Evolutionary conservation across 1,140 invertebrate species (phyloP), one percentile per base, ranked within the genome.

Genomic region (Onthophagus taurus): DNA sequence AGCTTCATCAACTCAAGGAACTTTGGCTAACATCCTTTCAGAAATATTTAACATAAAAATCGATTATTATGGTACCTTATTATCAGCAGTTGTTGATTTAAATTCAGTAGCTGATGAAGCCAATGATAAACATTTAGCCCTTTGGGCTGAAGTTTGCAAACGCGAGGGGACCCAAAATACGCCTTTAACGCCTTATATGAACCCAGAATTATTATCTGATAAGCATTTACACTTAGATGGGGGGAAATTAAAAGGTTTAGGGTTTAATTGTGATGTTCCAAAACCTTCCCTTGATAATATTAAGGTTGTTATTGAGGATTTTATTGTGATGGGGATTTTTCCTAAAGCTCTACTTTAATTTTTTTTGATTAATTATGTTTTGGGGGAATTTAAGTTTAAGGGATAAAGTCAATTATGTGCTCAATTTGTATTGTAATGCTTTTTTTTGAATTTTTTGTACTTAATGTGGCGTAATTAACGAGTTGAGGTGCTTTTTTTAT

Each of bases 81-180:
- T 89, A 41, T 89, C 87, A 11, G 80, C 78, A 20, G 52, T 90
- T 36, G 82, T 84, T 16, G 83, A 85, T 65, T 70, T 88, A 65
- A 72, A 70, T n/a, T 72, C 74, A 16, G 78, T 89, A 18, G 82
- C 88, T 0, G 86, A 90, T 49, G 88, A 93, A 54, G 85, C 87
- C 0, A 93, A 93, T 66, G 89, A 93, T 60, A 91, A 91, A 61
- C 90, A 93, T 64, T 76, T 92, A 68, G 76, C 74, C 1, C 88
- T 88, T 6, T 95, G 90, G 90, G 88, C 87, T 4, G 81, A 83
- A 56, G 77, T 85, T 33, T 93, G 89, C 63, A 72, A 77, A 46
- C 69, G 70, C 50, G 80, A 86, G 67, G 72, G 70, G 30, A 78
- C 93, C 14, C 69, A 74, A 49, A 91, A 91, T 65, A 89, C 87